These are phyloP conservation scores for Ephialtes manifestator DNA, from an alignment of 2,888 invertebrate genomes.

Conservation along the genomic window DNA sequence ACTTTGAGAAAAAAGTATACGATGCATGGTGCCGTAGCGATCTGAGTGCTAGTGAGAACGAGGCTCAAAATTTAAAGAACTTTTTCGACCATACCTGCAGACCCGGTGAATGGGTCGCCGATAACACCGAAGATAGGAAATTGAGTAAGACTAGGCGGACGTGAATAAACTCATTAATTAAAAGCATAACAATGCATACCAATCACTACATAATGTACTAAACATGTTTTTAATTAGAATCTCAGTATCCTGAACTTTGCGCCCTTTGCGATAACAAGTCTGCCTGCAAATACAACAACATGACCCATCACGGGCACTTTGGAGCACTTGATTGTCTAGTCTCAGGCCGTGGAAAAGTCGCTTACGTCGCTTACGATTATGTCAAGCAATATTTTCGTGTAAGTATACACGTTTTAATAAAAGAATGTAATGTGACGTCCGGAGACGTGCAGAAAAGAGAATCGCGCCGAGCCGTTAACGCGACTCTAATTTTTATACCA, in stretches of 20 bases:
- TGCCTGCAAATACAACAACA: slow-evolving; percentile 82
- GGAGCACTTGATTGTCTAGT: slow-evolving; percentile 89
- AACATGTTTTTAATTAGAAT: slow-evolving; percentile 84
- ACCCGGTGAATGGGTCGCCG: slow-evolving; percentile 90
- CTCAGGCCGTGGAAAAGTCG: slow-evolving; percentile 87
- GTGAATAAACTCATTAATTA: not conserved
- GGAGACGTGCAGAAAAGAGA: too few relatives aligned
- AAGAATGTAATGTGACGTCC: not conserved
- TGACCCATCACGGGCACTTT: slow-evolving; percentile 87
- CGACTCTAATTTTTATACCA: too few relatives aligned
- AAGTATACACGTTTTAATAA: slow-evolving; percentile 73
- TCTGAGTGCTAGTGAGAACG: slow-evolving; percentile 86
- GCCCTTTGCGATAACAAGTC: slow-evolving; percentile 87
- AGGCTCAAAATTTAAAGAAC: slow-evolving; percentile 88
- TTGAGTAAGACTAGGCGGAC: slow-evolving; percentile 87
- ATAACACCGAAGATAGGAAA: slow-evolving; percentile 86
- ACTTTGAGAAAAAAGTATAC: slow-evolving; percentile 87
- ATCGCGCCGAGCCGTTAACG: too few relatives aligned
- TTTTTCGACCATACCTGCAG: slow-evolving; percentile 91
- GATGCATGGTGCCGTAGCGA: slow-evolving; percentile 81
- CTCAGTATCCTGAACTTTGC: slow-evolving; percentile 87
- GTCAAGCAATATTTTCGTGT: slow-evolving; percentile 87
- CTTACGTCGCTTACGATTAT: slow-evolving; percentile 88
- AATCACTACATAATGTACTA: not conserved
- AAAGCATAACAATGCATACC: not conserved